Percentiles rank a stretch among this genome's conserved stretches.
Evolutionary conservation across 64 coral and sea anemone species (phyloP).

Genomic region (Exaiptasia diaphana): DNA sequence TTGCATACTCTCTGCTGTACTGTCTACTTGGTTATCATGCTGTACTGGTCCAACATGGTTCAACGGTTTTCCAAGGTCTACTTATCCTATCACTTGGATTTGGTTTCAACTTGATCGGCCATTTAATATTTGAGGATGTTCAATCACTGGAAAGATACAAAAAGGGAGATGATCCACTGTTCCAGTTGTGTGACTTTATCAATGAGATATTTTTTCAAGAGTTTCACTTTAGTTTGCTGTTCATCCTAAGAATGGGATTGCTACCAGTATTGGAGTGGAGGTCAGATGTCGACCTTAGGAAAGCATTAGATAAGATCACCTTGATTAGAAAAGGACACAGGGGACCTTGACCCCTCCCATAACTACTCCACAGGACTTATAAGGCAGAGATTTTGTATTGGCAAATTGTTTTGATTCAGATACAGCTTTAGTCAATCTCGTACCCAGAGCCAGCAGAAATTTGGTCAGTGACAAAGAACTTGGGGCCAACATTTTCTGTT

Average conservation of each 20-base stretch:
- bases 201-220: constrained; percentile 69
- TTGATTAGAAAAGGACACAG: constrained; percentile 81
- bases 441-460: no score
- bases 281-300: constrained; percentile 80
- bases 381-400: no score
- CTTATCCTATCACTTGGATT: constrained; percentile 46
- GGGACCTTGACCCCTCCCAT: constrained; percentile 1
- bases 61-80: constrained; percentile 44
- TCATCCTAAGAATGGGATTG: constrained; percentile 64
- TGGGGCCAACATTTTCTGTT: no score
- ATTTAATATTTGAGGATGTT: constrained; percentile 42
- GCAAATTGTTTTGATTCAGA: not conserved
- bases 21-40: constrained; percentile 62
- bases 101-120: constrained; percentile 48
- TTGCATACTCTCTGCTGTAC: constrained; percentile 71
- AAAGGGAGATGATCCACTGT: constrained; percentile 62
- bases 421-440: no score
- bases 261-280: constrained; percentile 83
- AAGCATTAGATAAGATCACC: constrained; percentile 55
- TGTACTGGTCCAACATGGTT: constrained; percentile 20
- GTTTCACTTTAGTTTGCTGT: constrained; percentile 74
- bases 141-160: constrained; percentile 26
- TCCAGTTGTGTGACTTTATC: constrained; percentile 61
- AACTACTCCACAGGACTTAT: no score
- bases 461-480: no score